Base-by-base conservation (phyloP, 2,888 invertebrate species). In the Melipona bicolor region DNA sequence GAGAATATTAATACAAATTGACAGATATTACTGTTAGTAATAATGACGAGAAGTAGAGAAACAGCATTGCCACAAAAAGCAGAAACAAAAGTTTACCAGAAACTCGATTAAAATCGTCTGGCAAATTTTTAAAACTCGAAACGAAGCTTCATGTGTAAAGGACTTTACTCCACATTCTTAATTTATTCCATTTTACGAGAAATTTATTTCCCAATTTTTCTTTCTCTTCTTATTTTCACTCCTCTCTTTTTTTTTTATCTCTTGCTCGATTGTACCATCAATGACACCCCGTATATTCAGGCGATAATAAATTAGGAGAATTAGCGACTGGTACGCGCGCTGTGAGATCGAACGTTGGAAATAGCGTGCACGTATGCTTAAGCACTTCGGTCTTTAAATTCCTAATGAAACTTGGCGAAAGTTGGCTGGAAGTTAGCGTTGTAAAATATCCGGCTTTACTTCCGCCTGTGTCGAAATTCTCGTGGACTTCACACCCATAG, bases 381-480 rank as follows among this genome's bases (percentile, higher is more conserved):
- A 49, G 71, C 69, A 32, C 56, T 52, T 15, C 32, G 43, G 61
- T 54, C 72, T 77, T 79, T 69, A 74, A 85, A 74, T 59, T 36
- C 49, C 27, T 74, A 81, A 81, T 76, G 49, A 70, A 83, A 86
- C 67, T 70, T 73, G 27, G 24, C 21, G 36, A 27, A 77, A 87
- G 74, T 83, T 88, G 59, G 21, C 13, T n/a, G 64, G 19, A 73
- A 70, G 36, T 81, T 76, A 36, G 36, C 74, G 64, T 68, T 72
- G 65, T 78, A 85, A 88, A 81, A 76, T 85, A 74, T 74, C 56
- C 49, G 70, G 24, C 64, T 85, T 85, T 79, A 79, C 62, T 78
- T 76, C 27, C 65, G 49, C 49, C 50, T 50, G 62, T 73, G 75
- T 81, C 77, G 76, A 83, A 85, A 88, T 77, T 68, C 65, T 15